These are phyloP conservation scores for Moxostoma hubbsi DNA, from an alignment of 2,797 vertebrate genomes.

Conservation along the genomic window DNA sequence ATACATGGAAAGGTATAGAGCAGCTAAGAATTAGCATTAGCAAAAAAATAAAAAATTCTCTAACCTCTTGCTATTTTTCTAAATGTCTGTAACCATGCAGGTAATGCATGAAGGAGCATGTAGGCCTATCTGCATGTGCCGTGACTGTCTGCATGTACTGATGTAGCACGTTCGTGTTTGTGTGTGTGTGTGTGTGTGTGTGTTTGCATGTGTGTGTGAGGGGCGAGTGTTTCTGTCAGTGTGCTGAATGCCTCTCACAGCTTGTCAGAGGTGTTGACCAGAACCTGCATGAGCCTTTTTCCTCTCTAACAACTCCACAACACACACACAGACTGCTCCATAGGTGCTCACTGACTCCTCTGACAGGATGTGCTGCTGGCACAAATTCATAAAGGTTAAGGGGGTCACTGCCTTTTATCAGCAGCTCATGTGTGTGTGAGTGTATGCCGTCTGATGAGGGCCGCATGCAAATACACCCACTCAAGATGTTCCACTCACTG, in stretches of 20 bases:
- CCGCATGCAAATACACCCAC: slow-evolving; percentile 85
- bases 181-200: slow-evolving; percentile 73
- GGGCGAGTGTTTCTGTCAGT: slow-evolving; percentile 81
- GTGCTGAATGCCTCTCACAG: slow-evolving; percentile 76
- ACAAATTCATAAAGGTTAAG: slow-evolving; percentile 91
- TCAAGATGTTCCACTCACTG: slow-evolving; percentile 77
- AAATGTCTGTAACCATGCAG: slow-evolving; percentile 50
- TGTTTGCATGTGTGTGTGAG: slow-evolving; percentile 70
- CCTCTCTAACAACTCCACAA: slow-evolving; percentile 60
- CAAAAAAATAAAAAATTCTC: no score
- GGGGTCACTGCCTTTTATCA: slow-evolving; percentile 89
- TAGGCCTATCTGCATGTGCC: slow-evolving; percentile 26
- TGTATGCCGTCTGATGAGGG: slow-evolving; percentile 74
- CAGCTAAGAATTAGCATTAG: no score
- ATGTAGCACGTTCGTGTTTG: slow-evolving; percentile 68
- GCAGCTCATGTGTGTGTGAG: slow-evolving; percentile 83
- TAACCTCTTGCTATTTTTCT: neutral
- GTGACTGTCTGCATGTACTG: slow-evolving; percentile 44
- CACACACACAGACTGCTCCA: slow-evolving; percentile 57
- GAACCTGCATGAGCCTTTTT: slow-evolving; percentile 84
- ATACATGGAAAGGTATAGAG: neutral
- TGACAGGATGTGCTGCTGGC: slow-evolving; percentile 87
- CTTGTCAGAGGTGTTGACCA: slow-evolving; percentile 82
- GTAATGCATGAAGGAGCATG: slow-evolving; percentile 14
- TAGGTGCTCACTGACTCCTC: slow-evolving; percentile 83